Evolutionary conservation across 2,888 invertebrate species (phyloP).

Genomic region (Drosophila cracens): DNA sequence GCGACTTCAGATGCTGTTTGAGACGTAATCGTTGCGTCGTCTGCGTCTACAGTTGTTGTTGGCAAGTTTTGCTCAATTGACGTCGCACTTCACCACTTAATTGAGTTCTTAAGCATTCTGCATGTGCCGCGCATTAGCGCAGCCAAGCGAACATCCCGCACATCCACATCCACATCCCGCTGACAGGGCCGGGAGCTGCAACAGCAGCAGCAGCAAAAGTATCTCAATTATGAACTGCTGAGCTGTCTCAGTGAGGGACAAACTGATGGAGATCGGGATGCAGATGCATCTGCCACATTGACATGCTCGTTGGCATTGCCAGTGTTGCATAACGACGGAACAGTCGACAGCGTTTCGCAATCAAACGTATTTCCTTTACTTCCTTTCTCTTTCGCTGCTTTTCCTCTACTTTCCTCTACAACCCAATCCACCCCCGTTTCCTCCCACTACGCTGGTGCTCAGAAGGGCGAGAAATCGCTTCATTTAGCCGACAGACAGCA

Average conservation of each 20-base stretch:
- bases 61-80: slow-evolving; percentile 36
- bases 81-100: slow-evolving; percentile 58
- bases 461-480: slow-evolving; percentile 59
- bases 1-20: slow-evolving; percentile 11
- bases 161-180: slow-evolving; percentile 35
- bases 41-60: slow-evolving; percentile 4
- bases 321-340: slow-evolving; percentile 46
- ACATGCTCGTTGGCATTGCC: slow-evolving; percentile 33
- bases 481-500: slow-evolving; percentile 41
- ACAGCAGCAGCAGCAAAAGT: slow-evolving; percentile 32
- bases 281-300: slow-evolving; percentile 12
- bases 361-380: slow-evolving; percentile 48
- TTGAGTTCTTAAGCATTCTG: slow-evolving; percentile 66
- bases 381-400: neutral
- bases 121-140: slow-evolving; percentile 55
- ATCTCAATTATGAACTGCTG: slow-evolving; percentile 52
- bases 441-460: neutral
- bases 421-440: neutral
- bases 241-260: slow-evolving; percentile 20
- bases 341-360: slow-evolving; percentile 43
- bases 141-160: slow-evolving; percentile 52
- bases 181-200: slow-evolving; percentile 1
- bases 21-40: slow-evolving; percentile 1
- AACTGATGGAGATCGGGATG: slow-evolving; percentile 15
- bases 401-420: neutral